Conservation (phyloP, 2,888 invertebrate genomes). For the Anticlea derivata region DNA sequence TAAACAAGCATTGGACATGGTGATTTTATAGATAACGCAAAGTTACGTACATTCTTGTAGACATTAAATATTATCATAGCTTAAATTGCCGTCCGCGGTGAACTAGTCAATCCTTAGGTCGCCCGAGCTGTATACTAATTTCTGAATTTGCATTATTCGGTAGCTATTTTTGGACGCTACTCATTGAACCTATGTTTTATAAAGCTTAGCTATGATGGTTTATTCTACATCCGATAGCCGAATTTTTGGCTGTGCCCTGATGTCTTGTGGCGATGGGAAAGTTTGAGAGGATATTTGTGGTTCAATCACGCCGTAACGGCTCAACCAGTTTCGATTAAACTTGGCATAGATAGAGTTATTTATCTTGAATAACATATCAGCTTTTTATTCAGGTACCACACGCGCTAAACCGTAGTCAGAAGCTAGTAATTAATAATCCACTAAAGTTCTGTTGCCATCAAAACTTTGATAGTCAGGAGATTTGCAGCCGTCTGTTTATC, state of each 20-base stretch:
- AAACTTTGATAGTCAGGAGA: constrained; percentile 70
- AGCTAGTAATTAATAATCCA: constrained; percentile 56
- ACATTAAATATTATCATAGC: constrained; percentile 1
- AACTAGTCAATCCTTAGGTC: constrained; percentile 8
- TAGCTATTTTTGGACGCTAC: background rate
- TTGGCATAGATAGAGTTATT: too few species aligned
- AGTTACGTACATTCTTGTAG: constrained; percentile 65
- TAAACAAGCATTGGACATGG: constrained; percentile 45
- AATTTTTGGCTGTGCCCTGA: too few species aligned
- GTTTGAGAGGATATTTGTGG: too few species aligned
- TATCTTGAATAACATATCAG: too few species aligned
- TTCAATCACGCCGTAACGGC: too few species aligned
- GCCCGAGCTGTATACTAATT: constrained; percentile 1
- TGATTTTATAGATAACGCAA: constrained; percentile 69
- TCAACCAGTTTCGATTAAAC: too few species aligned
- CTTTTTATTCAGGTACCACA: too few species aligned
- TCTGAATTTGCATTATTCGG: background rate
- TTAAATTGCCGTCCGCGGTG: background rate
- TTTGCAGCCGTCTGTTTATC: constrained; percentile 60
- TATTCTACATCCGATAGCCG: too few species aligned
- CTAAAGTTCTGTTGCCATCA: constrained; percentile 37
- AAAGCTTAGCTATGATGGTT: too few species aligned
- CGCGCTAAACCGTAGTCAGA: too few species aligned
- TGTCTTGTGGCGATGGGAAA: too few species aligned
- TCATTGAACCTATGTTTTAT: too few species aligned